phyloP scores from a whole-genome alignment of 64 coral and sea anemone genomes.

The Cladopsammia gracilis region DNA sequence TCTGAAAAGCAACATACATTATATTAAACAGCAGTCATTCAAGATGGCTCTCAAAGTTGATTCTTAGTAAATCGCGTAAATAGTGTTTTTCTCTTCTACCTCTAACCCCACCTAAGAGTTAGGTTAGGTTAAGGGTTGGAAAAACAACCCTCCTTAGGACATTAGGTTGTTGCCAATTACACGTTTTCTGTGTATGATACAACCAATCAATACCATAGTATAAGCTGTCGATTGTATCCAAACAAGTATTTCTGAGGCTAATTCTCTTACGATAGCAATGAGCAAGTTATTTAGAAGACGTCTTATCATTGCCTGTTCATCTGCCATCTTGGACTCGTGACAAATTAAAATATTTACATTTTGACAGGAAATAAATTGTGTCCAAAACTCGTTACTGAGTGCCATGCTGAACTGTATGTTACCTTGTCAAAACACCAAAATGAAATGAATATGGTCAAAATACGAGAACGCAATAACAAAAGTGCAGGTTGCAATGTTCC shows the following conservation, averaged over 20 bases:
- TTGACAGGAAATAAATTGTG: too few relatives aligned
- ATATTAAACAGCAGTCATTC: background rate
- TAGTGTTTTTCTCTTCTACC: background rate
- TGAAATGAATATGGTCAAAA: background rate
- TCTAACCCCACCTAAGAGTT: background rate
- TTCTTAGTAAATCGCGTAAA: background rate
- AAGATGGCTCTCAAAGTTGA: background rate
- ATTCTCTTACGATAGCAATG: background rate
- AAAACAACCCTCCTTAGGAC: background rate
- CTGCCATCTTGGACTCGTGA: background rate
- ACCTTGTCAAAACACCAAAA: too few relatives aligned
- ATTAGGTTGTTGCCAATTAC: background rate
- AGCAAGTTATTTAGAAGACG: background rate
- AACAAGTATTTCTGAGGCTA: conserved; percentile 2
- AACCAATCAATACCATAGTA: background rate
- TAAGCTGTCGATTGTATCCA: background rate
- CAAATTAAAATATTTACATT: too few relatives aligned
- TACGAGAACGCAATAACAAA: background rate
- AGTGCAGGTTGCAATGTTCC: background rate
- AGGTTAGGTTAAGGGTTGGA: background rate
- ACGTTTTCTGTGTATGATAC: conserved; percentile 2
- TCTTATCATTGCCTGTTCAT: conserved; percentile 11
- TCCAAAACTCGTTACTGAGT: too few relatives aligned
- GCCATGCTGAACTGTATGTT: too few relatives aligned
- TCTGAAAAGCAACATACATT: background rate